Base-by-base conservation (phyloP, 2,113 vertebrate genomes). In the Leptocoma aspasia region DNA sequence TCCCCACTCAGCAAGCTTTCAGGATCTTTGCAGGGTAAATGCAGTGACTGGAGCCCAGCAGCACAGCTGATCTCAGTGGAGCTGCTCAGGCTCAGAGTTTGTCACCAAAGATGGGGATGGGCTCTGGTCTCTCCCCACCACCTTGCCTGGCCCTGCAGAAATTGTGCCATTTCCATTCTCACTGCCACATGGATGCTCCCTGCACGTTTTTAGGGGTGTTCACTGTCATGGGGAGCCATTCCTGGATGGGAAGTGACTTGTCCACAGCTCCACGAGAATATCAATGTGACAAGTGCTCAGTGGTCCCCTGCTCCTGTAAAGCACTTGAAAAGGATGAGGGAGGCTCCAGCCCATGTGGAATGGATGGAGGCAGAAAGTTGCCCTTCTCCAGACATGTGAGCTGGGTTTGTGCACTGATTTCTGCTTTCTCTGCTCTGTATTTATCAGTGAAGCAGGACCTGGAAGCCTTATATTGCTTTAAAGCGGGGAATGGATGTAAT, bases 41-140 rank as follows among this genome's bases (percentile, higher is more conserved):
- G 18, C 47, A 39, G 41, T 72, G 76, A 2, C n/a, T 37, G 60
- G 45, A 56, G 27, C 28, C 27, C 45, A 21, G 60, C 0, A 2
- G 49, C 65, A 31, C 33, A 66, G 41, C 11, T 65, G 75, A 52
- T 28, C n/a, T 26, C 42, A 13, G 31, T 0, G 3, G 60, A 50
- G 56, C 60, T 39, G 64, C 79, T 69, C 45, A 10, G 60, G 44
- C 0, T 2, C 28, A 16, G 24, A n/a, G 23, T 69, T 86, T 87
- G 77, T 56, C 86, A 64, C 49, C 83, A 68, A 44, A 31, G 39
- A 16, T 7, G 3, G 17, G 76, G 57, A 28, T 1, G 63, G 53
- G 23, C 6, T 50, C 22, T 37, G 0, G 0, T 52, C 26, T 22
- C 31, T 22, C 31, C 37, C 10, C 10, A 3, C 6, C 6, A 6